Conservation (phyloP, 2,888 invertebrate species). For the Drosophila subquinaria region DNA sequence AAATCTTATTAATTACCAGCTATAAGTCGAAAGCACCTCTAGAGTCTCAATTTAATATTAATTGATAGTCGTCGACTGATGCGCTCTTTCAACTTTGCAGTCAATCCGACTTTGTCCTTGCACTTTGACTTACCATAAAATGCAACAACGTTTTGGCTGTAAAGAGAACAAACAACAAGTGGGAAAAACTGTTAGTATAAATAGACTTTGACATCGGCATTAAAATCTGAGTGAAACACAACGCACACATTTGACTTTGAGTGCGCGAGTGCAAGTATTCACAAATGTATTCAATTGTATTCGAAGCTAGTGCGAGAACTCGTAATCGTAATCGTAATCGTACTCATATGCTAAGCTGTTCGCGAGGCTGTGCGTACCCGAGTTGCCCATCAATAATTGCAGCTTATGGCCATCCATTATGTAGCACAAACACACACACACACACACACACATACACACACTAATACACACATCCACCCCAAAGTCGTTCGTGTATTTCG, state of each 20-base stretch:
- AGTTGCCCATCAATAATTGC: conserved; percentile 71
- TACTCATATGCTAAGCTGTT: conserved; percentile 19
- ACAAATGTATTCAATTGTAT: conserved; percentile 32
- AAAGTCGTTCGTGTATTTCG: conserved; percentile 40
- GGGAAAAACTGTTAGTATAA: conserved; percentile 42
- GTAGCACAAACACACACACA: conserved; percentile 1
- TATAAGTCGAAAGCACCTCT: conserved; percentile 9
- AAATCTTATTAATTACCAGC: conserved; percentile 13
- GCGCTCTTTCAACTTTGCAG: conserved; percentile 5
- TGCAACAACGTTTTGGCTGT: conserved; percentile 55
- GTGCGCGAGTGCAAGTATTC: conserved; percentile 12
- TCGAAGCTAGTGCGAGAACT: conserved; percentile 16
- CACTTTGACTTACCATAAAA: conserved; percentile 70
- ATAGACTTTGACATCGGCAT: conserved; percentile 7
- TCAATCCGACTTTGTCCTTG: conserved; percentile 21
- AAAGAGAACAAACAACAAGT: conserved; percentile 48
- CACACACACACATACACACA: not conserved
- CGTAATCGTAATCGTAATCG: too few species aligned
- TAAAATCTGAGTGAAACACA: conserved; percentile 2
- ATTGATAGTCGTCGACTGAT: conserved; percentile 18
- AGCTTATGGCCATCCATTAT: conserved; percentile 72
- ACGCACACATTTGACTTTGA: not conserved
- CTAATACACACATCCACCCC: not conserved
- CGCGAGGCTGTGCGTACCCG: conserved; percentile 40
- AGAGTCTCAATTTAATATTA: not conserved